These are phyloP conservation scores for Salvelinus alpinus DNA, from an alignment of 2,113 vertebrate species.

Conservation along the genomic window DNA sequence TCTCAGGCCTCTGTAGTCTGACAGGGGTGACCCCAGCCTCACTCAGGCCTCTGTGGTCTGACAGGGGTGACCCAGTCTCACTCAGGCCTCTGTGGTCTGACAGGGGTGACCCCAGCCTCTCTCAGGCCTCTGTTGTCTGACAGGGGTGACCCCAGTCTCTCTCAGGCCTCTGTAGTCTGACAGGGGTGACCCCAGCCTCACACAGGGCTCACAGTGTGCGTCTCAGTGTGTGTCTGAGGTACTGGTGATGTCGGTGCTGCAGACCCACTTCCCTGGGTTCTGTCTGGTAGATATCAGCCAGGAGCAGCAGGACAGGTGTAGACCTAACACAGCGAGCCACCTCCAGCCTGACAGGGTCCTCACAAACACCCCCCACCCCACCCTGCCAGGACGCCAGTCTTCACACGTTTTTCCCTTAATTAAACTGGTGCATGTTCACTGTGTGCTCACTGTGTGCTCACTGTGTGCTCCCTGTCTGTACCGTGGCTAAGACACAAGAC, in stretches of 20 bases:
- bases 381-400: neutral
- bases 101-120: too few relatives aligned
- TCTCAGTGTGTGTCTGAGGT: slow-evolving; percentile 4
- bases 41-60: too few relatives aligned
- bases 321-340: neutral
- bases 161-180: neutral
- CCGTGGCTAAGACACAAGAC: neutral
- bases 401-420: slow-evolving; percentile 29
- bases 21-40: neutral
- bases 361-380: neutral
- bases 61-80: too few relatives aligned
- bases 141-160: neutral
- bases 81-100: too few relatives aligned
- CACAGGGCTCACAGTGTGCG: neutral
- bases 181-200: neutral
- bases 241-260: neutral
- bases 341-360: neutral
- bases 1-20: neutral
- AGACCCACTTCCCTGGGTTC: neutral
- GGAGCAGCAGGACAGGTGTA: neutral
- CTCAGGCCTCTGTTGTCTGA: neutral
- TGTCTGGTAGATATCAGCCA: neutral
- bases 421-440: slow-evolving; percentile 18
- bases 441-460: too few relatives aligned
- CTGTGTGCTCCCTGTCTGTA: neutral